Evolutionary conservation across 2,888 invertebrate genomes (phyloP), one percentile per base, ranked within the genome.

Genomic region (Stenchaetothrips biformis): DNA sequence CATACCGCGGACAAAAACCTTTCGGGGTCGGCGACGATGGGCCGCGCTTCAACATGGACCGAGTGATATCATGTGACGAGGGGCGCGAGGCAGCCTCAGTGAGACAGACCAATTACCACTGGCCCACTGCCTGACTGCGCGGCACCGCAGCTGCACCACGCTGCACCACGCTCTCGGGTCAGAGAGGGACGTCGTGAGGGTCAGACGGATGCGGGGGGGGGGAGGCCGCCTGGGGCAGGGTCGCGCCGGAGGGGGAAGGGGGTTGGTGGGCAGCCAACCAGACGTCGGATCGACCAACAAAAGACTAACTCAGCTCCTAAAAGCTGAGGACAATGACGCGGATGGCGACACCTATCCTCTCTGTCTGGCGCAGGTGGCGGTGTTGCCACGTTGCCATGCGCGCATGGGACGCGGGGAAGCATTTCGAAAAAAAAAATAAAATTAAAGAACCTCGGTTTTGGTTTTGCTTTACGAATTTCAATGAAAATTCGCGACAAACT

Each of bases 211-310:
- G 37, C 37, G 37, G 11, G 67, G 67, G 25, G n/a, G 25, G 67
- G 21, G 67, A 7, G 59, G 18, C 59, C 59, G 11, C 13, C 59
- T 6, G 59, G 59, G 59, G 59, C 59, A 59, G 18, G 59, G 59
- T 59, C 59, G 59, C 18, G 59, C 59, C 59, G 7, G n/a, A n/a
- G 21, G 67, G 67, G 25, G 37, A 37, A 37, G 37, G 67, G 25
- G 67, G 11, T 74, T 74, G 67, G 67, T 21, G 67, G 11, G 25
- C 67, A 74, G 67, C 67, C 67, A 74, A 74, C 67, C 67, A 74
- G 67, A 11, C 67, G 67, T 11, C 67, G 67, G 67, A 74, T 74
- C 67, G 67, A 25, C 67, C 67, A 74, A 74, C 67, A 74, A 74
- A 74, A 74, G 67, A 25, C 67, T 25, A 74, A 74, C 67, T 74